phyloP scores from a whole-genome alignment of 2,797 vertebrate species.

The Myiotriccus ornatus region DNA sequence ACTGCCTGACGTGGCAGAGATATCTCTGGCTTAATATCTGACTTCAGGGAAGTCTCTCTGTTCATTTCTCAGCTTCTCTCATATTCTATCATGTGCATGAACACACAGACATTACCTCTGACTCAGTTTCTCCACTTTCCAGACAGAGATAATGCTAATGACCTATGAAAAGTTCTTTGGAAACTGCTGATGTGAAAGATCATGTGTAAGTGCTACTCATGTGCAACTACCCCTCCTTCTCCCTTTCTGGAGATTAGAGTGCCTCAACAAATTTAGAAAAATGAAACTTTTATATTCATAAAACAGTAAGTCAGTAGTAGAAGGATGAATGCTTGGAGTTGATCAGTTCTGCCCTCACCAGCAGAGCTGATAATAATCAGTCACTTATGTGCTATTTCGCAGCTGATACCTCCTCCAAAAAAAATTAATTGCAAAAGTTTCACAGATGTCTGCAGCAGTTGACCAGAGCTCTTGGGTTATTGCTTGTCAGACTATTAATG shows the following conservation, averaged over 20 bases:
- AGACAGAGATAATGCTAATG: neutral
- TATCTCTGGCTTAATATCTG: neutral
- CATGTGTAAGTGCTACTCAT: neutral
- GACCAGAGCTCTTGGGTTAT: constrained; percentile 84
- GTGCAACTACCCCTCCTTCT: neutral
- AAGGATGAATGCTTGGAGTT: constrained; percentile 27
- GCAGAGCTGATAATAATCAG: constrained; percentile 72
- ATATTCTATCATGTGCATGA: accelerated
- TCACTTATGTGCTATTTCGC: constrained; percentile 70
- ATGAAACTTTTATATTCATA: neutral
- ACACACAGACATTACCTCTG: neutral
- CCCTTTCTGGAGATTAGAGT: neutral
- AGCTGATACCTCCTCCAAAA: constrained; percentile 75
- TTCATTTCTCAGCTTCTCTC: neutral
- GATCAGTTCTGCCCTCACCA: constrained; percentile 43
- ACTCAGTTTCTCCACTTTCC: neutral
- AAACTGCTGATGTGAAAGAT: neutral
- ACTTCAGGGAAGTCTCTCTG: neutral
- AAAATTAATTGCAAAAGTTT: constrained; percentile 83
- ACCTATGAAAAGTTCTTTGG: neutral
- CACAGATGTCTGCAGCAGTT: constrained; percentile 83
- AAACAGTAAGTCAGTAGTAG: constrained; percentile 15
- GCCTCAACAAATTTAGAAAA: constrained; percentile 19
- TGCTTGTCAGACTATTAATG: constrained; percentile 85
- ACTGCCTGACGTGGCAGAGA: neutral